Evolutionary conservation across 2,113 vertebrate species (phyloP).

Genomic region (Danio rerio): DNA sequence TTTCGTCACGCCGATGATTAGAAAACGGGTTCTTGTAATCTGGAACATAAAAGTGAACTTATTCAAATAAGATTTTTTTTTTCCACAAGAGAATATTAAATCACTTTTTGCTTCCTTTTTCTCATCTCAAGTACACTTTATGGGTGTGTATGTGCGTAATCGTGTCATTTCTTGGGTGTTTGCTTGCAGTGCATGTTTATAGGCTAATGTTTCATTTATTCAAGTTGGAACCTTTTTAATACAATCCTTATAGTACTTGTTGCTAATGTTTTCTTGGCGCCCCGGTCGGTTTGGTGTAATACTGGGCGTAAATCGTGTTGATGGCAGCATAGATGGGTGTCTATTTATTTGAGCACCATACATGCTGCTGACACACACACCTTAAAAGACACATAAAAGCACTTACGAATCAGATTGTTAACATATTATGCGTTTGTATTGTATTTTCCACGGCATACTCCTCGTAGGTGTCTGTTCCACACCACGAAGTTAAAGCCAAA

Average conservation of each 20-base stretch:
- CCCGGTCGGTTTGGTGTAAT: constrained; percentile 25
- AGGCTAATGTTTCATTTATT: neutral
- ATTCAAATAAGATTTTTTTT: neutral
- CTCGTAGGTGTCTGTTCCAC: constrained; percentile 41
- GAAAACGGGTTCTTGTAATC: too few species aligned
- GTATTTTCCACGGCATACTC: constrained; percentile 18
- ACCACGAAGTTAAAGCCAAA: constrained; percentile 48
- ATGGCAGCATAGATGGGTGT: constrained; percentile 33
- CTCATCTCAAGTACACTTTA: constrained; percentile 3
- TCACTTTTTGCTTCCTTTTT: neutral
- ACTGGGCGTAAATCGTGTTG: neutral
- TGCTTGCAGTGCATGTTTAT: constrained; percentile 20
- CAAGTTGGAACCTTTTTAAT: neutral
- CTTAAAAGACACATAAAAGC: neutral
- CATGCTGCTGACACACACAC: constrained; percentile 59
- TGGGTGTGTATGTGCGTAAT: constrained; percentile 40
- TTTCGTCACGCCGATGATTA: neutral
- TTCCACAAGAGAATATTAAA: neutral
- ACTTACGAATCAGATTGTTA: neutral
- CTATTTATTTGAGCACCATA: constrained; percentile 56
- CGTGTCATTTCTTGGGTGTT: neutral
- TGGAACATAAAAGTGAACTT: neutral
- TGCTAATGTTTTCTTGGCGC: constrained; percentile 43
- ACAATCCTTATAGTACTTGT: constrained; percentile 50
- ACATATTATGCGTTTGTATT: neutral